Conservation (phyloP, 2,888 invertebrate species). For the Hedya salicella region DNA sequence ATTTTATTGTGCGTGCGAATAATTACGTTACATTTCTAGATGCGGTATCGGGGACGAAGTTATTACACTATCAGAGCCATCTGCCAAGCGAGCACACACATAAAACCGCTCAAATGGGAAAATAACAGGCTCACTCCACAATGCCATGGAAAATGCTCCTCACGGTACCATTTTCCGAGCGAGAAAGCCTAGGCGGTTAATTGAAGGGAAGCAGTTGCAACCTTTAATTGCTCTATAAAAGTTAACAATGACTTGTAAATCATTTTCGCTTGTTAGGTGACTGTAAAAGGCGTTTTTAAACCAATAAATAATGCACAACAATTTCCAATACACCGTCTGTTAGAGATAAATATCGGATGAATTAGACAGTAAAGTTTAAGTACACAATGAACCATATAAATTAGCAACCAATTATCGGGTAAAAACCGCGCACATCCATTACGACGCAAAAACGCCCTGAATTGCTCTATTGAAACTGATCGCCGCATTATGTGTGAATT, state of each 20-base stretch:
- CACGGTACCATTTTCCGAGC: slow-evolving; percentile 68
- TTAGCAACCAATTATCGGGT: slow-evolving; percentile 67
- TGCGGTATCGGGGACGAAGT: slow-evolving; percentile 66
- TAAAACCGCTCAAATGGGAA: slow-evolving; percentile 83
- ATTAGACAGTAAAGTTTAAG: slow-evolving; percentile 40
- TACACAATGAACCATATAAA: slow-evolving; percentile 47
- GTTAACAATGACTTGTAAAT: slow-evolving; percentile 52
- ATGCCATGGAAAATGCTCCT: slow-evolving; percentile 77
- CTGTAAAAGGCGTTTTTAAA: slow-evolving; percentile 11
- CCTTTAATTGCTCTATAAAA: slow-evolving; percentile 55
- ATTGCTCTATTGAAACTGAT: slow-evolving; percentile 71
- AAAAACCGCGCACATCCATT: slow-evolving; percentile 61
- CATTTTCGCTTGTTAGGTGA: slow-evolving; percentile 46
- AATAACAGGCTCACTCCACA: slow-evolving; percentile 81
- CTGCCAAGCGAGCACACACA: slow-evolving; percentile 72
- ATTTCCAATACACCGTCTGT: slow-evolving; percentile 19
- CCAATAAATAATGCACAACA: slow-evolving; percentile 1
- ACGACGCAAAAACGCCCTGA: slow-evolving; percentile 59
- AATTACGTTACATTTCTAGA: slow-evolving; percentile 81
- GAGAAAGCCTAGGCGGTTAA: slow-evolving; percentile 72
- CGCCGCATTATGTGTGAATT: slow-evolving; percentile 57
- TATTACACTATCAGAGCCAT: slow-evolving; percentile 74
- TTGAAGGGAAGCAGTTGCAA: slow-evolving; percentile 62
- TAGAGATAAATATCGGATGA: slow-evolving; percentile 30
- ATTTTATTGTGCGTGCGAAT: slow-evolving; percentile 76